Evolutionary conservation across 1,140 invertebrate species (phyloP), one percentile per base, ranked within the genome.

Genomic region (Leptinotarsa texana): DNA sequence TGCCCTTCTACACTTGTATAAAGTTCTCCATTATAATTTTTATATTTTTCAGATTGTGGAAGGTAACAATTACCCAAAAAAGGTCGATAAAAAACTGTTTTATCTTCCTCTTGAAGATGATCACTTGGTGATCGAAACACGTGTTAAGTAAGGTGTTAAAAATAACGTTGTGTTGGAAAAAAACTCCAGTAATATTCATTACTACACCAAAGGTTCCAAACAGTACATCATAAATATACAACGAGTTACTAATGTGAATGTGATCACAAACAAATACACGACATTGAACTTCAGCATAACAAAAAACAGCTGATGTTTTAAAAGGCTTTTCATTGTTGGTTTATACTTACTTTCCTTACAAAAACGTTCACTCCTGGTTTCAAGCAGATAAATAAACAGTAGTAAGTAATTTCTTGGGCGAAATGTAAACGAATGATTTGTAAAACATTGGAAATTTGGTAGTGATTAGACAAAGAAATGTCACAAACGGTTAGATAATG

Each of bases 251-350:
- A 21, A 21, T 21, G 21, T 21, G 1, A 57, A 57, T 57, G 4
- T 17, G 6, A 57, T 18, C 51, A 57, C 15, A 17, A n/a, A 17
- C 51, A 18, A 57, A 8, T 8, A 57, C 15, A 57, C n/a, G 51
- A 18, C 51, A 57, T 57, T 57, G 51, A 57, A 57, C 51, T 18
- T n/a, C 0, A 57, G n/a, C 51, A 57, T 57, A 57, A 57, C 51
- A 57, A 57, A 57, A 57, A 57, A 57, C 51, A 57, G 51, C 51
- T 57, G 51, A 57, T 57, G 33, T 42, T 42, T 42, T 42, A 42
- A 42, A 42, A 17, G 51, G 51, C 51, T 57, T 2, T 17, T 57
- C 15, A 57, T 57, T 57, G 15, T n/a, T 57, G 6, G n/a, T n/a
- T 27, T 57, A 17, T 57, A 57, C 51, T 57, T 13, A 57, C 51